Conservation (phyloP, 2,888 invertebrate genomes). For the Calliphora vomitoria region DNA sequence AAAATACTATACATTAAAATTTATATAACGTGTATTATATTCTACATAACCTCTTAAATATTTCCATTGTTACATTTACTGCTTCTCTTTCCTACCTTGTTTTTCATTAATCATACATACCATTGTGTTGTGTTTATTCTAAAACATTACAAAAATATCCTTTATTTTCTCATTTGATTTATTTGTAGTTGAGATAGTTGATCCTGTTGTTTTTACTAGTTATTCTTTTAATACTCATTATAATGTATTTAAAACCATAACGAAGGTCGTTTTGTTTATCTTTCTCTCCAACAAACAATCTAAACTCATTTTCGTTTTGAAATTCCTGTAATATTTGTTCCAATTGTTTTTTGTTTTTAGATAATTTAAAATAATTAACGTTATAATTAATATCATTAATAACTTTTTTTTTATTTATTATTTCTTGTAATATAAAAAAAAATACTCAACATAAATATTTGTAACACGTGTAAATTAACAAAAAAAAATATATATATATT, state of each 20-base stretch:
- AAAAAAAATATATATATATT: conserved; percentile 53
- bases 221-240: conserved; percentile 25
- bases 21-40: background rate
- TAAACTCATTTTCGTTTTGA: conserved; percentile 28
- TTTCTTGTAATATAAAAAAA: conserved; percentile 67
- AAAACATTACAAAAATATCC: background rate
- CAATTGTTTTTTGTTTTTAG: conserved; percentile 68
- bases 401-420: conserved; percentile 66
- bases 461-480: conserved; percentile 78
- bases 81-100: conserved; percentile 6
- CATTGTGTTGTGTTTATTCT: conserved; percentile 35
- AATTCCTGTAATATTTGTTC: conserved; percentile 59
- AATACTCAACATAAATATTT: conserved; percentile 64
- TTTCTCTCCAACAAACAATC: conserved; percentile 42
- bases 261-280: conserved; percentile 44
- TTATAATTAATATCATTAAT: conserved; percentile 62
- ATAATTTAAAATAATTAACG: conserved; percentile 72
- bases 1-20: background rate
- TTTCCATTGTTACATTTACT: background rate
- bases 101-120: conserved; percentile 36
- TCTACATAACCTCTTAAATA: background rate
- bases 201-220: conserved; percentile 37
- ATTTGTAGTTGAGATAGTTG: conserved; percentile 66
- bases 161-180: conserved; percentile 35
- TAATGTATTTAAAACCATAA: conserved; percentile 29